phyloP scores from a whole-genome alignment of 2,113 vertebrate genomes.

The Amia ocellicauda region DNA sequence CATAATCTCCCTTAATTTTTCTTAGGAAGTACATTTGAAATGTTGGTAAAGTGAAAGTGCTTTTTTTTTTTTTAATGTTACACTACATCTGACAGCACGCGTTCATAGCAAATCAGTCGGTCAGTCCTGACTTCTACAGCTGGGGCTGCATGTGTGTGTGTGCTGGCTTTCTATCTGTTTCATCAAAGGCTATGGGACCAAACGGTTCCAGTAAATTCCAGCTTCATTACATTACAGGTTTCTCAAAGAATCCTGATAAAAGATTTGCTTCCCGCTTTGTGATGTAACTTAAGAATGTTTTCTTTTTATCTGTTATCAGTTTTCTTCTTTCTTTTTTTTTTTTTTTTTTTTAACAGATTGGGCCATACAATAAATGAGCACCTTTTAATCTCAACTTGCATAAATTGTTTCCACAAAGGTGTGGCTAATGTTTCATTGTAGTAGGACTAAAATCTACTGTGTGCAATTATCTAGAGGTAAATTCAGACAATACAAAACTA shows the following conservation, averaged over 20 bases:
- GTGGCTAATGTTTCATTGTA: no score
- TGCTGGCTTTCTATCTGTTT: constrained; percentile 31
- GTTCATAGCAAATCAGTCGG: no score
- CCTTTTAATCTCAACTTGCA: constrained; percentile 34
- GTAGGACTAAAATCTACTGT: no score
- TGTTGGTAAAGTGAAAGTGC: no score
- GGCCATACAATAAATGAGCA: not conserved
- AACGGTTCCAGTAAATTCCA: constrained; percentile 45
- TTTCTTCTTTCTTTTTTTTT: constrained; percentile 7
- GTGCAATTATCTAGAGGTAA: no score
- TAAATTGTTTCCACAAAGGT: not conserved
- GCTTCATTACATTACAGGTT: constrained; percentile 45
- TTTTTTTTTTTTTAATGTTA: not conserved
- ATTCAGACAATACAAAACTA: no score
- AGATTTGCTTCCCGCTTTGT: constrained; percentile 63
- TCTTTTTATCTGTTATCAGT: constrained; percentile 48
- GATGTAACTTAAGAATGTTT: constrained; percentile 47
- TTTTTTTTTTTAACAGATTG: not conserved
- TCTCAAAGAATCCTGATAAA: constrained; percentile 60
- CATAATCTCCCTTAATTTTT: no score
- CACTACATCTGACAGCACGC: no score
- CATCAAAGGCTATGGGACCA: constrained; percentile 46
- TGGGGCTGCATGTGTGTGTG: constrained; percentile 42
- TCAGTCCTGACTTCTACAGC: constrained; percentile 37
- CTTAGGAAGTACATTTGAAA: no score